Conservation (phyloP, 2,888 invertebrate genomes). For the Drosophila histrio region DNA sequence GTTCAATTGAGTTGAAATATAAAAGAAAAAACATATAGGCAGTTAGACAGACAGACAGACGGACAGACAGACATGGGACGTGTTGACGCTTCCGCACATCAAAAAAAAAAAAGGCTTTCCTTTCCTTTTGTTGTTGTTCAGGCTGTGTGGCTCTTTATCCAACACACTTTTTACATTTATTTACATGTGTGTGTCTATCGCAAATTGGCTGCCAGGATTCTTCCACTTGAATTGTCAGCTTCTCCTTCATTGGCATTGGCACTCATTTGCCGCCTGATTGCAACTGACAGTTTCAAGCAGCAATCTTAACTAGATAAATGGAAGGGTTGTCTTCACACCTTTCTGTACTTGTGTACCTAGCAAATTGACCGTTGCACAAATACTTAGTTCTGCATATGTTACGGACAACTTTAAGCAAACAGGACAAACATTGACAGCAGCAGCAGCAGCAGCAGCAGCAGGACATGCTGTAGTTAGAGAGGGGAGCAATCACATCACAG, state of each 20-base stretch:
- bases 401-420: conserved; percentile 36
- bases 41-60: conserved; percentile 5
- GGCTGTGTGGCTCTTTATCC: conserved; percentile 27
- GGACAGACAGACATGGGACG: conserved; percentile 49
- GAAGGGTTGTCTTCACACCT: conserved; percentile 57
- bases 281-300: conserved; percentile 77
- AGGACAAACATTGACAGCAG: conserved; percentile 2
- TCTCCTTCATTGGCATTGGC: conserved; percentile 66
- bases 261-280: conserved; percentile 73
- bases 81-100: conserved; percentile 74
- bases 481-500: background rate
- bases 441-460: conserved; percentile 6
- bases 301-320: conserved; percentile 5
- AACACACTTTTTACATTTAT: conserved; percentile 73
- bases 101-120: conserved; percentile 58
- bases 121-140: conserved; percentile 50
- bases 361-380: conserved; percentile 77
- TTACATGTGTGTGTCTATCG: conserved; percentile 69
- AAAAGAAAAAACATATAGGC: conserved; percentile 26
- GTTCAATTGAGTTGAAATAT: conserved; percentile 76
- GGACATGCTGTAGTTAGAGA: background rate
- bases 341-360: conserved; percentile 49
- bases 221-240: conserved; percentile 77
- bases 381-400: conserved; percentile 65
- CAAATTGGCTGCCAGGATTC: conserved; percentile 79